A percentile compares a stretch with the other conserved stretches of the same genome.
Evolutionary conservation across 53 echinoderm and acorn worm genomes (phyloP).

Genomic region (Henricia sp.): DNA sequence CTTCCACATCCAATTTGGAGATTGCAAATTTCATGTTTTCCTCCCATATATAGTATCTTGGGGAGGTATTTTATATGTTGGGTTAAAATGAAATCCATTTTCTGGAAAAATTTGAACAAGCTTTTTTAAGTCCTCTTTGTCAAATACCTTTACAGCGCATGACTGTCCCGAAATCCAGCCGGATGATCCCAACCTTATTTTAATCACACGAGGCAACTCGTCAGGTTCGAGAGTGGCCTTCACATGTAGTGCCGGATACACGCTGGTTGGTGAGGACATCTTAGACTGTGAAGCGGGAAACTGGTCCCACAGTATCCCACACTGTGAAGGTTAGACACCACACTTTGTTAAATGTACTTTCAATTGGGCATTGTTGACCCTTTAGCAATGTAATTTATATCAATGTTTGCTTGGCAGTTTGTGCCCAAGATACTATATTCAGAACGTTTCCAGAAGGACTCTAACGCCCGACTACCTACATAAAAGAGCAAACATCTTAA

Average conservation of each 20-base stretch:
- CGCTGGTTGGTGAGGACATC: not conserved
- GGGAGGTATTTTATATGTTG: not conserved
- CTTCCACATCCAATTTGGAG: too few species aligned
- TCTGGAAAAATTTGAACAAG: not conserved
- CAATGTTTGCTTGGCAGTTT: not conserved
- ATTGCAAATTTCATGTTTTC: too few species aligned
- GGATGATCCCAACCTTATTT: not conserved
- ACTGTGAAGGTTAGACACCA: slow-evolving; percentile 28
- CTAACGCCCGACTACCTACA: too few species aligned
- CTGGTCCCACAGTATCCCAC: slow-evolving; percentile 21
- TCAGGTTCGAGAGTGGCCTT: not conserved
- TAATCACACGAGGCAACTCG: not conserved
- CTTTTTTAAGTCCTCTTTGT: too few species aligned
- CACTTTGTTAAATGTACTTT: not conserved
- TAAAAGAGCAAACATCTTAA: too few species aligned
- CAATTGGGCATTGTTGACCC: not conserved
- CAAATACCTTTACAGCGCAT: not conserved
- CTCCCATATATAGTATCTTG: too few species aligned
- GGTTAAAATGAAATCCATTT: not conserved
- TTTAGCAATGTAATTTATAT: not conserved
- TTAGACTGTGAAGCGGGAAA: slow-evolving; percentile 5
- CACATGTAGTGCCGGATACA: not conserved
- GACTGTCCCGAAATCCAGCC: slow-evolving; percentile 14
- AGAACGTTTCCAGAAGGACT: too few species aligned
- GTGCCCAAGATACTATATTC: not conserved